phyloP scores from a whole-genome alignment of 2,113 vertebrate genomes.

The Paracanthobrama guichenoti region DNA sequence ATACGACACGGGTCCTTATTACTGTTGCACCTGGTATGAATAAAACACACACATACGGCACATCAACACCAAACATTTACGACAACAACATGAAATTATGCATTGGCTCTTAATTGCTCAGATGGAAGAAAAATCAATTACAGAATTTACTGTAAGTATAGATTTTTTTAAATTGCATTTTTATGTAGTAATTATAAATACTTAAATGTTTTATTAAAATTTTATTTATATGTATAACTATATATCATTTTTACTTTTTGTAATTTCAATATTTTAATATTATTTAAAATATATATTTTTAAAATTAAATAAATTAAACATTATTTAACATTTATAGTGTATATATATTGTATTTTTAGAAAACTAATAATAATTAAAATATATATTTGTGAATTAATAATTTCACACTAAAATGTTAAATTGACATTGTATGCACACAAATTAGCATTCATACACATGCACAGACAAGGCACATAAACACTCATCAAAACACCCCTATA shows the following conservation, averaged over 20 bases:
- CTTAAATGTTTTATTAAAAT: neutral
- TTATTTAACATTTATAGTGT: too few species aligned
- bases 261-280: neutral
- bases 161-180: too few species aligned
- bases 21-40: slow-evolving; percentile 50
- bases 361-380: too few species aligned
- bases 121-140: too few species aligned
- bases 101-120: too few species aligned
- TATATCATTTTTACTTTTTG: neutral
- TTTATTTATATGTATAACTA: neutral
- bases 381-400: too few species aligned
- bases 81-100: neutral
- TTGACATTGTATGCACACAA: neutral
- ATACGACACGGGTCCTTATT: slow-evolving; percentile 74
- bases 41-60: neutral
- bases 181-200: neutral
- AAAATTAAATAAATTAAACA: too few species aligned
- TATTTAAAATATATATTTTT: neutral
- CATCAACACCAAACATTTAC: neutral
- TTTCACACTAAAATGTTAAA: too few species aligned
- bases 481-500: neutral
- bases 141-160: too few species aligned
- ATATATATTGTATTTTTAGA: too few species aligned
- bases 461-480: neutral
- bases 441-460: neutral